Evolutionary conservation across 1,140 invertebrate genomes (phyloP), one percentile per base, ranked within the genome.

Genomic region (Muscidifurax raptorellus): DNA sequence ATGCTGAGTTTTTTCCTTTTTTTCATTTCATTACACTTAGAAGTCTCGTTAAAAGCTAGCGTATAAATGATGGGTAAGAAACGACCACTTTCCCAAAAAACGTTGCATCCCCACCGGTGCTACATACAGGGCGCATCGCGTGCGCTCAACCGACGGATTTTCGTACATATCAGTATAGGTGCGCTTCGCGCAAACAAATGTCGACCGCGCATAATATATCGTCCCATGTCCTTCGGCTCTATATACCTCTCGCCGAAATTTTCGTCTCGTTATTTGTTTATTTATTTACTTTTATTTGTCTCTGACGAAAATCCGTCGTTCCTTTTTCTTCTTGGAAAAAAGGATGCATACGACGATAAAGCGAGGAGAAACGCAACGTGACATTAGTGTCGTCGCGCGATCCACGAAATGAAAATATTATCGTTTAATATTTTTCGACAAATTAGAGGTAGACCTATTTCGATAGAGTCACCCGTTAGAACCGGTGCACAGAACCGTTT

Each of bases 1-100:
- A 92, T 92, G 92, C 88, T 91, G 90, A 90, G 88, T 90, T 88
- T 89, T 83, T 89, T 87, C 85, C 85, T 88, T 87, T 88, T 87
- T 88, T 89, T 86, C 87, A 87, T 88, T 85, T 87, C 88, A 90
- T 90, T 90, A 91, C 86, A 90, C 85, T 90, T 91, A 91, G 90
- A 89, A 90, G 85, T 89, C 89, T 89, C 88, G 86, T 91, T 93
- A 93, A 90, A 90, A 92, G 89, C 91, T 93, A 92, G 90, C 90
- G 90, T 92, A 92, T 92, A 92, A 93, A 93, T 93, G 92, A 92
- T 92, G 91, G 92, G 91, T 92, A 93, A 93, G 91, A 93, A 93
- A 92, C 91, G 91, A 92, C 90, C 92, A 90, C 90, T 91, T 91
- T 89, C 87, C 89, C 89, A 90, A 90, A 88, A 89, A 90, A 90